Percentiles rank a stretch among this genome's conserved stretches.
phyloP scores from a whole-genome alignment of 2,888 invertebrate species.

The Parascotia fuliginaria region DNA sequence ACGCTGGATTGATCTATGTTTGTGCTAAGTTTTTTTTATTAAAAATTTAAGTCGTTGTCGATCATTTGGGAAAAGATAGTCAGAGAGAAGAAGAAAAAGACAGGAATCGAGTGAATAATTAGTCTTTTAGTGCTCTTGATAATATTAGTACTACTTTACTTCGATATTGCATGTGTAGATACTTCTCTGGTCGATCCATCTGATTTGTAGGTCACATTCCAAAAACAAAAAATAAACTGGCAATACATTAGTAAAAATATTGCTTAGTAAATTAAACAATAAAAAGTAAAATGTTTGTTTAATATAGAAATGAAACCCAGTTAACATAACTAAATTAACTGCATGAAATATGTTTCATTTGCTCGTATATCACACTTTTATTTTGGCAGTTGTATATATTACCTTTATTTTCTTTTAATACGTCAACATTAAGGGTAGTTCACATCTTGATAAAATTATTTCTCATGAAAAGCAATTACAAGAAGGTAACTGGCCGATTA shows the following conservation, averaged over 20 bases:
- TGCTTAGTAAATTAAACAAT: not conserved
- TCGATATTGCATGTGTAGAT: too few relatives aligned
- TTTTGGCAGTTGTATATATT: not conserved
- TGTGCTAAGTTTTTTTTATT: too few relatives aligned
- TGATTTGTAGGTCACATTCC: too few relatives aligned
- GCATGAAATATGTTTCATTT: not conserved
- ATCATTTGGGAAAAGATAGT: too few relatives aligned
- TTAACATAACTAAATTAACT: not conserved
- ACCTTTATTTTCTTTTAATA: slow-evolving; percentile 17
- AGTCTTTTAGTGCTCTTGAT: too few relatives aligned
- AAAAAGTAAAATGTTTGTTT: not conserved
- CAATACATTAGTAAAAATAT: too few relatives aligned
- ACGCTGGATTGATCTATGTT: not conserved
- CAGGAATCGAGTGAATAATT: too few relatives aligned
- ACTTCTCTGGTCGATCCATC: too few relatives aligned
- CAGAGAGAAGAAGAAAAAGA: too few relatives aligned
- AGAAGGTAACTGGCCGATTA: slow-evolving; percentile 30
- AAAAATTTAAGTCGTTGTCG: too few relatives aligned
- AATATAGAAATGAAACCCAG: not conserved
- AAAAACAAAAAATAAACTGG: too few relatives aligned
- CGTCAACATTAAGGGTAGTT: slow-evolving; percentile 23
- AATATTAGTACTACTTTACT: too few relatives aligned
- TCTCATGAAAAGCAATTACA: slow-evolving; percentile 35
- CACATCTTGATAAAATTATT: slow-evolving; percentile 33
- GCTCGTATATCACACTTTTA: not conserved